Conservation (phyloP, 37 sponge, comb jelly and placozoan species). For the Dysidea cf. avara region DNA sequence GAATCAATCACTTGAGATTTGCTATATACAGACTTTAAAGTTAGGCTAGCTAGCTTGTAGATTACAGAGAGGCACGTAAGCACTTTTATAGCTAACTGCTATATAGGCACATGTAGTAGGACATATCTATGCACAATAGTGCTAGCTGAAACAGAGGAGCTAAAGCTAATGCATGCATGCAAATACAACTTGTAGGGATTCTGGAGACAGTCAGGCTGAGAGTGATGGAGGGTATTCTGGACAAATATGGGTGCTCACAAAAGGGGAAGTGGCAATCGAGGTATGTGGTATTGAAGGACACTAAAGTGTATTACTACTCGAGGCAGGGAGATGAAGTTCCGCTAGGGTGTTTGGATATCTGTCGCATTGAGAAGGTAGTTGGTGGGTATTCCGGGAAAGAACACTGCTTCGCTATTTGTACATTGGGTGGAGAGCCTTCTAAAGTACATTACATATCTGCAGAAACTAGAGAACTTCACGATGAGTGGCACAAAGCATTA, state of each 20-base stretch:
- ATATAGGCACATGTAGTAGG: too few relatives aligned
- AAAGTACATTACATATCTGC: constrained; percentile 74
- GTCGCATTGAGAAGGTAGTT: constrained; percentile 45
- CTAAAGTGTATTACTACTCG: constrained; percentile 41
- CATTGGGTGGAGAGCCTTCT: constrained; percentile 32
- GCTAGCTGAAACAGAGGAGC: too few relatives aligned
- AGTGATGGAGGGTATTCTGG: constrained; percentile 65
- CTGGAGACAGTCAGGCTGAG: too few relatives aligned
- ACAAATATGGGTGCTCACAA: constrained; percentile 64
- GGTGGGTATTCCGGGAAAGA: constrained; percentile 55
- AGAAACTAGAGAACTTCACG: constrained; percentile 23
- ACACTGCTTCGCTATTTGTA: constrained; percentile 49
- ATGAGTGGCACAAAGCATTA: constrained; percentile 65
- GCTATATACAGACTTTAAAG: too few relatives aligned
- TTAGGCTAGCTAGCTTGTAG: too few relatives aligned
- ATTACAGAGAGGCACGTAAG: too few relatives aligned
- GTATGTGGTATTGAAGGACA: constrained; percentile 53
- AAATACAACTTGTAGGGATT: too few relatives aligned
- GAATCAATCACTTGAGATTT: too few relatives aligned
- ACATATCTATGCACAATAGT: too few relatives aligned
- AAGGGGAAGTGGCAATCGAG: constrained; percentile 62
- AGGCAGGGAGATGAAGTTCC: constrained; percentile 44
- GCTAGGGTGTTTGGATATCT: constrained; percentile 37
- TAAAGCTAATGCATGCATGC: too few relatives aligned
- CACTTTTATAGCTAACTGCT: too few relatives aligned